Evolutionary conservation across 2,888 invertebrate species (phyloP), one percentile per base, ranked within the genome.

Genomic region (Pyralis farinalis): DNA sequence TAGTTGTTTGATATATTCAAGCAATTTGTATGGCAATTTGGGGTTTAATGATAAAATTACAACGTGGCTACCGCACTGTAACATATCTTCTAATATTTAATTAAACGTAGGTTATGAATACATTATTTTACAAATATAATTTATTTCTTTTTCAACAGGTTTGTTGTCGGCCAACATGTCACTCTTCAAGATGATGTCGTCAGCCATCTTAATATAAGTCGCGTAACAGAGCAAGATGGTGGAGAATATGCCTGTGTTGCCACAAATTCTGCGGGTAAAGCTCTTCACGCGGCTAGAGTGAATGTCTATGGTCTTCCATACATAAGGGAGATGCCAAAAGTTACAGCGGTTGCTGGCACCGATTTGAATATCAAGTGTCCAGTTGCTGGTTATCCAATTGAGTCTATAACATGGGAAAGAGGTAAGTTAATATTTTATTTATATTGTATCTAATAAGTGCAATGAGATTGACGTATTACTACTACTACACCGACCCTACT

Each of bases 111-210:
- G n/a, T n/a, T n/a, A n/a, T n/a, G n/a, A n/a, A n/a, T n/a, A n/a
- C n/a, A n/a, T n/a, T n/a, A n/a, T n/a, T n/a, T n/a, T n/a, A n/a
- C n/a, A n/a, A n/a, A n/a, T n/a, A n/a, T n/a, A n/a, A n/a, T n/a
- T 16, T 36, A 29, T 42, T 28, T 27, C 11, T 41, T 37, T 47
- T 22, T 28, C 25, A 38, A 12, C 65, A 95, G 97, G 66, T 96
- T 96, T 80, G 92, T 97, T 63, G 96, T 96, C 43, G 97, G 97
- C 22, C 96, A 97, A 77, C 96, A 97, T 84, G 96, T 97, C 52
- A 97, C 96, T 11, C 92, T 96, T 31, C 96, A 96, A 84, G 97
- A 96, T 69, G 96, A 96, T 79, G 97, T 97, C 48, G 96, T 97
- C 76, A 96, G 96, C 69, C 96, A 97, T 87, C 94, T 97, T 51